A percentile compares a stretch with the other conserved stretches of the same genome.
Conservation (phyloP, 1,140 invertebrate species). For the Zaprionus gabonicus region DNA sequence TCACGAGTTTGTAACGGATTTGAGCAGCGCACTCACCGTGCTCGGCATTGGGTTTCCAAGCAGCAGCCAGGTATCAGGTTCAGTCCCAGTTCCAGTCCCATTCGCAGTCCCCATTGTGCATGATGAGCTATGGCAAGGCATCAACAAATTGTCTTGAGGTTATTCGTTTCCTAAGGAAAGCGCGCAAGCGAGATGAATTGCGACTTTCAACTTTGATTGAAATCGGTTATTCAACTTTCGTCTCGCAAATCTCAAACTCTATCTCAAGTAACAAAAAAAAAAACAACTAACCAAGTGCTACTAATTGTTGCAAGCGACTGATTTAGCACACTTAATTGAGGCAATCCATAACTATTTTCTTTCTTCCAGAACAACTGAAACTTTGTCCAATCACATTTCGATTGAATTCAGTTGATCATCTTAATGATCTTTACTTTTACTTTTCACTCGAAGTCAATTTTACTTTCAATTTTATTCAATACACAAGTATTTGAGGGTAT, state of each 20-base stretch:
- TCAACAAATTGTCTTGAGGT: constrained; percentile 37
- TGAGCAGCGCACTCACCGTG: constrained; percentile 11
- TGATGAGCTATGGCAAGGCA: constrained; percentile 44
- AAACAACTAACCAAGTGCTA: background rate
- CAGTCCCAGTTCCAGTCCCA: constrained; percentile 22
- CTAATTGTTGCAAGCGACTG: background rate
- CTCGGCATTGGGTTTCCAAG: constrained; percentile 1
- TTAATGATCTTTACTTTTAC: background rate
- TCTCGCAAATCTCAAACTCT: constrained; percentile 3
- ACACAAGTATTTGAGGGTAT: background rate
- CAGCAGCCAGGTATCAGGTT: constrained; percentile 63
- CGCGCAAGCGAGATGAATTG: constrained; percentile 34
- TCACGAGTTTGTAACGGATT: constrained; percentile 83
- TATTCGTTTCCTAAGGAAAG: constrained; percentile 24
- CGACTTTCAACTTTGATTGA: constrained; percentile 47
- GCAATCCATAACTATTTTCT: background rate
- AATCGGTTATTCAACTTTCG: constrained; percentile 47
- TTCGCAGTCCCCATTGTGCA: background rate
- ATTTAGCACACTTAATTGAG: background rate
- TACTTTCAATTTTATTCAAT: background rate
- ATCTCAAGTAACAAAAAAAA: background rate
- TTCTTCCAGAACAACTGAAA: background rate
- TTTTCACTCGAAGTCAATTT: background rate
- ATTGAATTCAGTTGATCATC: background rate
- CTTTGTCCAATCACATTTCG: background rate